Evolutionary conservation across 2,888 invertebrate genomes (phyloP).

Genomic region (Drosophila sordidula): DNA sequence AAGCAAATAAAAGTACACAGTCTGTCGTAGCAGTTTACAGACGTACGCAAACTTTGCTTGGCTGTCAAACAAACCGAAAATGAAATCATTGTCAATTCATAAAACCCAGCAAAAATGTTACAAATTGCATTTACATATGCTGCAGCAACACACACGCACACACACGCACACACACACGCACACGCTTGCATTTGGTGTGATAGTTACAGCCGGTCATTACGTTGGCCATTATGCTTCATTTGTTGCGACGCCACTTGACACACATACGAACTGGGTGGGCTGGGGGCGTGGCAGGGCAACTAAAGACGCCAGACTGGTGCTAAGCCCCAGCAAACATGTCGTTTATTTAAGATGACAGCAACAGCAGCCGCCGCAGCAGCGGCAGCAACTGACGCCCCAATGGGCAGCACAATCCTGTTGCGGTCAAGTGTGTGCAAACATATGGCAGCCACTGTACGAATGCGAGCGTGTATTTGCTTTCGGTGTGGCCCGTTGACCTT

Average conservation of each 20-base stretch:
- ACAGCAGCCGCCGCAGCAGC: conserved; percentile 35
- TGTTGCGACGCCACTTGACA: conserved; percentile 67
- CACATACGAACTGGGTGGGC: conserved; percentile 23
- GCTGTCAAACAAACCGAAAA: conserved; percentile 75
- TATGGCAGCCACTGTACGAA: conserved; percentile 52
- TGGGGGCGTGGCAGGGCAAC: conserved; percentile 2
- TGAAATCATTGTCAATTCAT: conserved; percentile 81
- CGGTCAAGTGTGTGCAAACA: conserved; percentile 71
- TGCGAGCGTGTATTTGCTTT: conserved; percentile 8
- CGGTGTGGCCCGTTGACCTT: conserved; percentile 39
- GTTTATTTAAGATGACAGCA: conserved; percentile 79
- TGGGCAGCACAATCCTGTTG: conserved; percentile 46
- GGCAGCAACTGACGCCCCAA: conserved; percentile 16
- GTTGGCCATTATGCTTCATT: conserved; percentile 74
- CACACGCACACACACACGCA: conserved; percentile 22
- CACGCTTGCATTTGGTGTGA: conserved; percentile 21
- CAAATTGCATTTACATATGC: conserved; percentile 79
- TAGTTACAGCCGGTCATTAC: conserved; percentile 57
- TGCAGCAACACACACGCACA: conserved; percentile 34
- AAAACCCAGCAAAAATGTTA: conserved; percentile 73
- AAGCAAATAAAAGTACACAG: conserved; percentile 60
- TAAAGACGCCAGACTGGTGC: conserved; percentile 37
- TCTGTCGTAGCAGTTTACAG: conserved; percentile 56
- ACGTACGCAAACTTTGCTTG: conserved; percentile 38
- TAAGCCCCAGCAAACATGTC: conserved; percentile 64